Evolutionary conservation across 2,797 vertebrate genomes (phyloP).

Genomic region (Telmatherina bonti): DNA sequence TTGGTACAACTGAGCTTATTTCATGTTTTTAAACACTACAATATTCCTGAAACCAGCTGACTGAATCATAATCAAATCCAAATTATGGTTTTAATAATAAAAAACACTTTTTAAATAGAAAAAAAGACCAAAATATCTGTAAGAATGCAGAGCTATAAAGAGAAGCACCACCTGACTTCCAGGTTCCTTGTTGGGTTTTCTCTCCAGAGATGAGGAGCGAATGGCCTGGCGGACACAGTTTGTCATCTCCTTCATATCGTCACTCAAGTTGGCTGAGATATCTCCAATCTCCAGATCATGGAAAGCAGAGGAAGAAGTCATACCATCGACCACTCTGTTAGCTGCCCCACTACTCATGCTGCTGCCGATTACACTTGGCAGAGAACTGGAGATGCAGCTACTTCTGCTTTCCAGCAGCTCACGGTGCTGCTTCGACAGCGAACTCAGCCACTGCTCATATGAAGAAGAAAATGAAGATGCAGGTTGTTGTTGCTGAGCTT

Average conservation of each 20-base stretch:
- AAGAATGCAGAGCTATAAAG: background rate
- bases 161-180: constrained; percentile 86
- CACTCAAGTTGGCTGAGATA: constrained; percentile 96
- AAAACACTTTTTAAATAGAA: background rate
- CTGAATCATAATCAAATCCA: background rate
- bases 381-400: constrained; percentile 40
- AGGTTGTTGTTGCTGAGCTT: constrained; percentile 58
- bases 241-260: constrained; percentile 99
- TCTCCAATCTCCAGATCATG: constrained; percentile 86
- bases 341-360: constrained; percentile 24
- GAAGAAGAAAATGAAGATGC: constrained; percentile 74
- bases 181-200: constrained; percentile 91
- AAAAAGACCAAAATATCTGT: background rate
- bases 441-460: constrained; percentile 94
- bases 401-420: constrained; percentile 88
- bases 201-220: constrained; percentile 94
- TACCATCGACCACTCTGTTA: constrained; percentile 54
- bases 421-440: constrained; percentile 91
- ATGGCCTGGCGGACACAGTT: constrained; percentile 98
- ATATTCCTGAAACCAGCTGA: background rate
- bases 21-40: background rate
- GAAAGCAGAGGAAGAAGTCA: constrained; percentile 77
- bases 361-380: constrained; percentile 40
- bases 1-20: background rate
- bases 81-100: background rate